phyloP scores from a whole-genome alignment of 2,888 invertebrate species.

The Melitaea athalia region DNA sequence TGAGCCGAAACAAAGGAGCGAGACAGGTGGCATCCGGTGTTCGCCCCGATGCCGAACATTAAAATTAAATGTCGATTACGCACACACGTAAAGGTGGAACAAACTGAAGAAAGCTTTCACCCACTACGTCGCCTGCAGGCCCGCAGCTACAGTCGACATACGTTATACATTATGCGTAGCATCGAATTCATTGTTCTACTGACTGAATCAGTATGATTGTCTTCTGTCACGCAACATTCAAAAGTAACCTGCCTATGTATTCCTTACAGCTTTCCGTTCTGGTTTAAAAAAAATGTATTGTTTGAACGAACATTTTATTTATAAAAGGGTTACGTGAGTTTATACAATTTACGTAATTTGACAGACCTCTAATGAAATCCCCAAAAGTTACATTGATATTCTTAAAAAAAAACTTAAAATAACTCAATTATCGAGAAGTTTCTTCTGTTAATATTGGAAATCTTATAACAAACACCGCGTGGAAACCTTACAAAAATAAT shows the following conservation, averaged over 20 bases:
- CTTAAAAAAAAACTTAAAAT: background rate
- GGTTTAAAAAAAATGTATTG: background rate
- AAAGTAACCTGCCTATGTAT: conserved; percentile 44
- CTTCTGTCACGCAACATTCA: conserved; percentile 59
- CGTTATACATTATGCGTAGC: conserved; percentile 49
- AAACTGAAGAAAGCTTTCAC: conserved; percentile 72
- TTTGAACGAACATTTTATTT: background rate
- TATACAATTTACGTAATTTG: background rate
- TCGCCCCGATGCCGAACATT: conserved; percentile 62
- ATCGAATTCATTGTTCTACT: conserved; percentile 55
- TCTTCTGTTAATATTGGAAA: background rate
- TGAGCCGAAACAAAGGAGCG: conserved; percentile 77
- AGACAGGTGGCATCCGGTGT: conserved; percentile 74
- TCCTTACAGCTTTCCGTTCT: conserved; percentile 14
- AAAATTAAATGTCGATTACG: conserved; percentile 72
- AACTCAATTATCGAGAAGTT: background rate
- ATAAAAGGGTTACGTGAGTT: background rate
- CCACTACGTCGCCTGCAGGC: conserved; percentile 54
- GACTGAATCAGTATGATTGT: conserved; percentile 48
- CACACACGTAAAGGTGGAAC: conserved; percentile 50
- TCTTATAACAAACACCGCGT: background rate
- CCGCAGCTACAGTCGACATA: conserved; percentile 58
- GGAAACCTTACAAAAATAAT: conserved; percentile 12
- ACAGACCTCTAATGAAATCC: background rate
- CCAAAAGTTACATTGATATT: too few relatives aligned